phyloP scores from a whole-genome alignment of 1,140 invertebrate species.

The Aphelinus certus region DNA sequence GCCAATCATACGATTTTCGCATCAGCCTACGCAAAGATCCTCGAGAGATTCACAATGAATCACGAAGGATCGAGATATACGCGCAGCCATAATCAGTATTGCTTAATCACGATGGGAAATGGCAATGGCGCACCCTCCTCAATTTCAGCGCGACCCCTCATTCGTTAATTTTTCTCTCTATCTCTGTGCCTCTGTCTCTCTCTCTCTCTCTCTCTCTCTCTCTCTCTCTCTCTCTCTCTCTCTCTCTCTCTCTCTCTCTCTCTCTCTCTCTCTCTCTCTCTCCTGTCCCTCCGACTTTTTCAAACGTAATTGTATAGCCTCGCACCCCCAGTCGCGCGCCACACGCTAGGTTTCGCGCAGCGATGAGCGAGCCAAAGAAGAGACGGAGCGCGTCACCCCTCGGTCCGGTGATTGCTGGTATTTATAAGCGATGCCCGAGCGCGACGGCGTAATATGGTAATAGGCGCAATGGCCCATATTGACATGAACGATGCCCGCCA shows the following conservation, averaged over 20 bases:
- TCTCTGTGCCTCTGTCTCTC: not conserved
- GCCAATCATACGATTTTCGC: too few relatives aligned
- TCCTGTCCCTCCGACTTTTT: constrained; percentile 12
- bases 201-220: not conserved
- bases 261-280: not conserved
- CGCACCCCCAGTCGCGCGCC: not conserved
- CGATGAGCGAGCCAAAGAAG: not conserved
- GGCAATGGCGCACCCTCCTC: too few relatives aligned
- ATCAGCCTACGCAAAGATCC: too few relatives aligned
- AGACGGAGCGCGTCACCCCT: constrained; percentile 43
- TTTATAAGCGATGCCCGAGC: constrained; percentile 62
- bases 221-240: not conserved
- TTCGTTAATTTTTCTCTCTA: not conserved
- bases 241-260: constrained; percentile 9
- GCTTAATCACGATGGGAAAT: constrained; percentile 4
- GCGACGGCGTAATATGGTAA: constrained; percentile 63
- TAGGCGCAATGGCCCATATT: constrained; percentile 67
- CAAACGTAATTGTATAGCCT: constrained; percentile 29
- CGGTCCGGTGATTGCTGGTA: constrained; percentile 63
- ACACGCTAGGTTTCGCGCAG: not conserved
- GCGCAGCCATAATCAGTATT: constrained; percentile 2
- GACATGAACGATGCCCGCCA: constrained; percentile 66
- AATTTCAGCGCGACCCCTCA: too few relatives aligned
- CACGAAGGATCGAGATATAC: constrained; percentile 9
- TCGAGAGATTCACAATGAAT: not conserved